These are phyloP conservation scores for Muntiacus reevesi DNA, from an alignment of 2,113 vertebrate genomes.

Conservation along the genomic window DNA sequence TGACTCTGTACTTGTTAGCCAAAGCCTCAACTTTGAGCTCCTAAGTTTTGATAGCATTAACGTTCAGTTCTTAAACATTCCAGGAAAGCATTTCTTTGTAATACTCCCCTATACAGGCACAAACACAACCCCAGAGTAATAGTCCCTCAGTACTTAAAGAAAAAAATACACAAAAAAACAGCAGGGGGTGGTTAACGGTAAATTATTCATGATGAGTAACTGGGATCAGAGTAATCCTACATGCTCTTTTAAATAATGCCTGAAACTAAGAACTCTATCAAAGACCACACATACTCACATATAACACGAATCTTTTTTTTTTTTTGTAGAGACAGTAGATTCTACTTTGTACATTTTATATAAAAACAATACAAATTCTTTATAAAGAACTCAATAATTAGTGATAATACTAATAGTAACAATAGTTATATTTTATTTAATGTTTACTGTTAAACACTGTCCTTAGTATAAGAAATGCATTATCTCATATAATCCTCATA, in stretches of 20 bases:
- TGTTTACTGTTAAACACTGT: conserved; percentile 15
- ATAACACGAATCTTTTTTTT: neutral
- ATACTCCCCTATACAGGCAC: neutral
- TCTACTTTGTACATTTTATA: conserved; percentile 10
- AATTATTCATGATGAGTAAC: neutral
- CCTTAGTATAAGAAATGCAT: neutral
- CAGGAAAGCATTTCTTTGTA: neutral
- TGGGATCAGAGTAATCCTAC: neutral
- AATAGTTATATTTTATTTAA: neutral
- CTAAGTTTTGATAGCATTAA: neutral
- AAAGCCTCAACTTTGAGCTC: neutral
- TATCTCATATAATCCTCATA: conserved; percentile 5
- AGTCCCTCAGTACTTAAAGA: neutral
- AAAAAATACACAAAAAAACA: neutral
- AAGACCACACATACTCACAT: neutral
- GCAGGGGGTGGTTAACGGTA: neutral
- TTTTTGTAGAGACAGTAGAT: neutral
- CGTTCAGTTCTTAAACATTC: neutral
- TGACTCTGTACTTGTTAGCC: neutral
- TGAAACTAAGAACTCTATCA: neutral
- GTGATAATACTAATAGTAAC: neutral
- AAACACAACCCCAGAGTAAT: neutral
- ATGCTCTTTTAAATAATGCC: neutral
- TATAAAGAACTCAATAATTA: conserved; percentile 21
- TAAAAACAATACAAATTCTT: neutral